A percentile compares a stretch with the other conserved stretches of the same genome.
Evolutionary conservation across 2,113 vertebrate species (phyloP).

Genomic region (Crotalus horridus): DNA sequence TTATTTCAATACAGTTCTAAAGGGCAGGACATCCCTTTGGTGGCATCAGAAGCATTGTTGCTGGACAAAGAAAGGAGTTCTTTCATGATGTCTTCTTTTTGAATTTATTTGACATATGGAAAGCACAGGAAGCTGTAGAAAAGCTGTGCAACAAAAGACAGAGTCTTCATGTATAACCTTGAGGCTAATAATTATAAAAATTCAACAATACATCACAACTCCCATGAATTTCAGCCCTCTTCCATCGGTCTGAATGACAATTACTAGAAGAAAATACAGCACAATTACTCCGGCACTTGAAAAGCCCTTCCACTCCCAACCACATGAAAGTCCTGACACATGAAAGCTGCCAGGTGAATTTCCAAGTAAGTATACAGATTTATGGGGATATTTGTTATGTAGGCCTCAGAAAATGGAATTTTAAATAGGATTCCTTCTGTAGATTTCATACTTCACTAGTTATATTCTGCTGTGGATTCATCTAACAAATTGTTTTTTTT

Average conservation of each 20-base stretch:
- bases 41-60: neutral
- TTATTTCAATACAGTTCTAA: neutral
- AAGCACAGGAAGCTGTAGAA: neutral
- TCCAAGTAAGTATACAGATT: neutral
- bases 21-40: neutral
- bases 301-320: neutral
- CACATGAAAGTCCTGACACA: neutral
- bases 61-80: neutral
- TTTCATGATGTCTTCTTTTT: neutral
- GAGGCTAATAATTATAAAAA: neutral
- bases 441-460: neutral
- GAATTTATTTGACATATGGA: neutral
- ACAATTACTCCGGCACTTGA: neutral
- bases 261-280: neutral
- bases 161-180: neutral
- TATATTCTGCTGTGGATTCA: slow-evolving; percentile 20
- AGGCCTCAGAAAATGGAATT: neutral
- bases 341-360: neutral
- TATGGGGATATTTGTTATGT: neutral
- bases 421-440: neutral
- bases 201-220: neutral
- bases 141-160: neutral
- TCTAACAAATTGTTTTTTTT: slow-evolving; percentile 37
- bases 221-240: neutral
- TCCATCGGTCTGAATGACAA: neutral